These are phyloP conservation scores for Zosterops lateralis DNA, from an alignment of 2,113 vertebrate genomes.

Conservation along the genomic window DNA sequence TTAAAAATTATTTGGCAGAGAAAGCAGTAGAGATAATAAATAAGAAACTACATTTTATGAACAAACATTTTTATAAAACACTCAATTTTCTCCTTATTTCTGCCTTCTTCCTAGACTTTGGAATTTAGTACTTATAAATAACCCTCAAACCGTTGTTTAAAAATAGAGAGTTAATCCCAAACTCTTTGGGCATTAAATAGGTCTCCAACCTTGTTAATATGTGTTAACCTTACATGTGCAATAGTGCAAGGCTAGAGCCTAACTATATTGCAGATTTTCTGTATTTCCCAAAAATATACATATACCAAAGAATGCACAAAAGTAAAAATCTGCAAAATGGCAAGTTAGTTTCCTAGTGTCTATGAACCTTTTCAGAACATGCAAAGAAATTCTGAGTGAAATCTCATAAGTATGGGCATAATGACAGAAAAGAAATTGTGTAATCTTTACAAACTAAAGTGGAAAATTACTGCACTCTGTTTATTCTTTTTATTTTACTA, in stretches of 20 bases:
- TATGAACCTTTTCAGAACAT: neutral
- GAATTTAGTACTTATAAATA: neutral
- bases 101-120: neutral
- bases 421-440: neutral
- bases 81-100: neutral
- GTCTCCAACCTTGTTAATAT: neutral
- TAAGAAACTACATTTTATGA: neutral
- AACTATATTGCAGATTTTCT: neutral
- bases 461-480: rapidly evolving
- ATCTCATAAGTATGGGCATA: neutral
- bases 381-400: neutral
- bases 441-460: neutral
- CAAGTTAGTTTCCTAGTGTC: neutral
- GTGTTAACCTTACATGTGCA: neutral
- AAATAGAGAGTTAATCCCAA: neutral
- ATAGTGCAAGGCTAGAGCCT: neutral
- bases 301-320: neutral
- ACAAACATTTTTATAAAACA: neutral
- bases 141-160: neutral
- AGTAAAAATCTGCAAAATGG: neutral
- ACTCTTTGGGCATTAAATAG: neutral
- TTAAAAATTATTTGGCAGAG: neutral
- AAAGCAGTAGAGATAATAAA: neutral
- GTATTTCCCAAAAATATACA: neutral
- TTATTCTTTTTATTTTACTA: neutral